Evolutionary conservation across 2,797 vertebrate species (phyloP), one percentile per base, ranked within the genome.

Genomic region (Oreonectes daqikongensis): DNA sequence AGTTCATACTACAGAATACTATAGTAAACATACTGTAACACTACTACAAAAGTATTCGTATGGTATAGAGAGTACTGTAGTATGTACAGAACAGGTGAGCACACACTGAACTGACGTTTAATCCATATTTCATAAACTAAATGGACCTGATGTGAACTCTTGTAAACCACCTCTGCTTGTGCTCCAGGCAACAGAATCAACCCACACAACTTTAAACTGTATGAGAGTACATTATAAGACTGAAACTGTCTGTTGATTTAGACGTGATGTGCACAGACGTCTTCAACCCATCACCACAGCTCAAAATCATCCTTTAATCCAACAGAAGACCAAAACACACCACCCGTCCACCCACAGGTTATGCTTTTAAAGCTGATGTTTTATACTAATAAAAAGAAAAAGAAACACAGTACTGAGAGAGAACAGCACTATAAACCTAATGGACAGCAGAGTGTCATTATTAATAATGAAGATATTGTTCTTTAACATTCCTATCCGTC

Each of bases 111-210:
- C 28, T 26, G 32, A 24, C 28, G 52, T 15, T 38, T 38, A 70
- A 52, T 28, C 11, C 26, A 63, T 63, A 28, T 72, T 46, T 35
- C 28, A 61, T 30, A 72, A 63, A 38, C n/a, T 48, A 50, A 63
- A 63, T 20, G 26, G 35, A 35, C 30, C 59, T 50, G 15, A 44
- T 4, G 10, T 70, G 52, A 70, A 44, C 69, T 70, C 32, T 40
- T 12, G 28, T 12, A 57, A 24, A 26, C 5, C 57, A 50, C 28
- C 71, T 63, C 20, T 72, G n/a, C 44, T 38, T 50, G n/a, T 2
- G 46, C 71, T 18, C 60, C 17, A 64, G 60, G 60, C 60, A 64
- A 64, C 30, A 52, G 42, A 63, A 72, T n/a, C 70, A 50, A 22
- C 59, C 70, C 71, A 64, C 30, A 26, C 46, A 64, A 24, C 26